phyloP scores from a whole-genome alignment of 2,888 invertebrate genomes.

The Papilio demoleus region DNA sequence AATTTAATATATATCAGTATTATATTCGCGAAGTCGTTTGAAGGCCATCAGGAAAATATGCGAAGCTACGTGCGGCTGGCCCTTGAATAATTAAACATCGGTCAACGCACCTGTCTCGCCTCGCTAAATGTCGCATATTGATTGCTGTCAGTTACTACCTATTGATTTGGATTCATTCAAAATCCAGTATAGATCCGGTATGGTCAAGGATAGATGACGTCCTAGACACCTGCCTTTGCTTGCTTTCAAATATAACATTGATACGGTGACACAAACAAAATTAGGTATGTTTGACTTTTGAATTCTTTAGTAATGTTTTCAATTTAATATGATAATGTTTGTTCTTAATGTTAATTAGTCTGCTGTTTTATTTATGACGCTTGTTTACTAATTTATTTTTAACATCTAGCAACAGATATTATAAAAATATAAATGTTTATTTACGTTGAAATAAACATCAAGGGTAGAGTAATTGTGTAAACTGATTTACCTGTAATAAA shows the following conservation, averaged over 20 bases:
- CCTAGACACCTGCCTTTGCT: background rate
- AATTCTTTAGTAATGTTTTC: background rate
- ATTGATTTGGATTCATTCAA: background rate
- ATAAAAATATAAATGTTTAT: background rate
- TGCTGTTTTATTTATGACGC: background rate
- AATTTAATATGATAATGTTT: background rate
- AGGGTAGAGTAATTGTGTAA: background rate
- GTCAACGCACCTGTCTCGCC: slow-evolving; percentile 57
- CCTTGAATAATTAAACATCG: slow-evolving; percentile 62
- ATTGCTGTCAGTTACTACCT: slow-evolving; percentile 8
- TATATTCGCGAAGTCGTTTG: slow-evolving; percentile 12
- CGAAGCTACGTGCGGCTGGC: slow-evolving; percentile 47
- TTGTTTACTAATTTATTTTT: background rate
- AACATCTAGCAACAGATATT: background rate
- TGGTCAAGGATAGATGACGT: background rate
- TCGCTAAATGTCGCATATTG: slow-evolving; percentile 49
- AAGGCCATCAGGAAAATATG: slow-evolving; percentile 58
- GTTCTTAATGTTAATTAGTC: background rate
- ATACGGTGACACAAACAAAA: background rate
- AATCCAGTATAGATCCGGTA: slow-evolving; percentile 21
- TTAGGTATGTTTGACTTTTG: background rate
- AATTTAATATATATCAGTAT: slow-evolving; percentile 13
- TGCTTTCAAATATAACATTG: background rate
- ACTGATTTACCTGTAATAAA: background rate
- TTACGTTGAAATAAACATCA: background rate